Evolutionary conservation across 2,113 vertebrate species (phyloP).

Genomic region (Melanocharis versteri): DNA sequence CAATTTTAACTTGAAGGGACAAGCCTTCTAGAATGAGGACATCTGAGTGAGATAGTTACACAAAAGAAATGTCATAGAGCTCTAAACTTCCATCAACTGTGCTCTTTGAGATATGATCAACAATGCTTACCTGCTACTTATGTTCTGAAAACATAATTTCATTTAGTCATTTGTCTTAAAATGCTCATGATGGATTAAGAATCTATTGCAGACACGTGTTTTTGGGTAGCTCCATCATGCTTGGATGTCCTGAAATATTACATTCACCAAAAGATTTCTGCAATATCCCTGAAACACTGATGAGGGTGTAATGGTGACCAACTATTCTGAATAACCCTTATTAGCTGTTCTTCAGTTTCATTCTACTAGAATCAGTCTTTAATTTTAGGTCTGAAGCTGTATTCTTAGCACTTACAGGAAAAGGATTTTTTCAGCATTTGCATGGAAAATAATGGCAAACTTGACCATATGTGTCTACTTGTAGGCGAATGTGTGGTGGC

Average conservation of each 20-base stretch:
- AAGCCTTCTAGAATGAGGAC: background rate
- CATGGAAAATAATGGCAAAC: background rate
- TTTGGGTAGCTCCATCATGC: background rate
- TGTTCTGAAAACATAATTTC: background rate
- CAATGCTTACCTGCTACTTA: background rate
- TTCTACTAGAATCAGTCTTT: background rate
- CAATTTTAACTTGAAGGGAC: background rate
- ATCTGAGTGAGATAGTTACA: conserved; percentile 6
- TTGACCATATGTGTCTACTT: background rate
- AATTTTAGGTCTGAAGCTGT: background rate
- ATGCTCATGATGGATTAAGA: background rate
- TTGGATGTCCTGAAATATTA: rapidly evolving
- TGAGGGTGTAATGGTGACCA: conserved; percentile 37
- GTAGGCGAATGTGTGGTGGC: background rate
- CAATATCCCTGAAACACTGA: background rate
- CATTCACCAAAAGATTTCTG: background rate
- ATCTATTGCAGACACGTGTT: background rate
- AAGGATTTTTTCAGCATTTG: background rate
- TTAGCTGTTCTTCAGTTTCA: conserved; percentile 8
- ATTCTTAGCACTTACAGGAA: background rate
- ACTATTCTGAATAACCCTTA: conserved; percentile 10
- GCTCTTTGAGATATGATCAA: background rate
- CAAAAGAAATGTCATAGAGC: conserved; percentile 46
- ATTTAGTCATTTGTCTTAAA: background rate
- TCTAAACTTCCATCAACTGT: conserved; percentile 29